These are phyloP conservation scores for Stegostoma tigrinum DNA, from an alignment of 2,113 vertebrate genomes.

Conservation along the genomic window DNA sequence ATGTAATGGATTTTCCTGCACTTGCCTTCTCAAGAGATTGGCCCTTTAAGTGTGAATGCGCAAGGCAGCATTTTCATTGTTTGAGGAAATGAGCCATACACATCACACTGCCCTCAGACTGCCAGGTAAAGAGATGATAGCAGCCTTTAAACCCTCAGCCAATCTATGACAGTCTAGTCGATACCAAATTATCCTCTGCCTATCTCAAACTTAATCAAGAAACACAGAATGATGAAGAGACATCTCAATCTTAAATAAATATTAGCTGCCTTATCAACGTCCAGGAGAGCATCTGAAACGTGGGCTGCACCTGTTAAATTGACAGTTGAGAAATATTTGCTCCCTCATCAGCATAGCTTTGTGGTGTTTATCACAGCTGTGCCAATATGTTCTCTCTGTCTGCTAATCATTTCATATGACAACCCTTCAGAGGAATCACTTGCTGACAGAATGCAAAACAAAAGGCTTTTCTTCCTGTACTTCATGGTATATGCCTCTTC, in stretches of 20 bases:
- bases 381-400: not conserved
- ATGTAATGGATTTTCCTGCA: not conserved
- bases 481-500: not conserved
- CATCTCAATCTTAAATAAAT: not conserved
- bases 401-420: not conserved
- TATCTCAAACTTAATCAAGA: not conserved
- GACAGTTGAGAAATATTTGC: not conserved
- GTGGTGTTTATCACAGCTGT: not conserved
- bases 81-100: not conserved
- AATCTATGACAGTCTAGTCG: not conserved
- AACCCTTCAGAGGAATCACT: not conserved
- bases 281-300: not conserved
- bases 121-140: not conserved
- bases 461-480: not conserved
- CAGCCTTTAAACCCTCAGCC: not conserved
- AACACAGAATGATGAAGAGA: not conserved
- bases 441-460: not conserved
- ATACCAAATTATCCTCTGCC: not conserved
- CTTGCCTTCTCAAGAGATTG: not conserved
- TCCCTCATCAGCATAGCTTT: not conserved
- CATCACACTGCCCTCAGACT: not conserved
- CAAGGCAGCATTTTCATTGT: not conserved
- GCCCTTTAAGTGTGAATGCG: not conserved
- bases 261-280: not conserved
- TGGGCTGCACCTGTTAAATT: not conserved